phyloP scores from a whole-genome alignment of 2,888 invertebrate genomes.

The Campopleginae sp. region DNA sequence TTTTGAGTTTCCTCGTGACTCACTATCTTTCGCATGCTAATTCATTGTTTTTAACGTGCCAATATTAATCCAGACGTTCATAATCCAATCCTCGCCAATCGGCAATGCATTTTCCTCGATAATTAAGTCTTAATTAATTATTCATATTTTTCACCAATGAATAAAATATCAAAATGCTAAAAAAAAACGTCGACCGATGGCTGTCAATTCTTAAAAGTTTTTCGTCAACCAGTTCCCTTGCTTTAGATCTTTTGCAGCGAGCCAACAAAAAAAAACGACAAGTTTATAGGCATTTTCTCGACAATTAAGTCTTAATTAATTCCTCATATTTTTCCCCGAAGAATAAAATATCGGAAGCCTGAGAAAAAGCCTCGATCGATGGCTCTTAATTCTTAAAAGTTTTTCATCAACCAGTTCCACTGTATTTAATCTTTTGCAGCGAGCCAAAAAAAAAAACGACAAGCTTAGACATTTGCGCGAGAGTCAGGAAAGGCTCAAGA shows the following conservation, averaged over 20 bases:
- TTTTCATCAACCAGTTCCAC: slow-evolving; percentile 43
- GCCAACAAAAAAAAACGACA: not conserved
- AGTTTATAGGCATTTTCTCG: not conserved
- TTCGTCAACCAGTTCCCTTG: slow-evolving; percentile 41
- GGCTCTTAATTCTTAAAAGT: not conserved
- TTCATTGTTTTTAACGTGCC: not conserved
- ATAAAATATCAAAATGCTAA: not conserved
- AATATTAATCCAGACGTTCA: not conserved
- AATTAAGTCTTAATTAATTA: not conserved
- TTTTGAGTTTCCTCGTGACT: slow-evolving; percentile 43
- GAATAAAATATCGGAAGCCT: not conserved
- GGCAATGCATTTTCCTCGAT: not conserved
- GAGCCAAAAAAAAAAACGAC: not conserved
- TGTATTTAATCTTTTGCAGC: not conserved
- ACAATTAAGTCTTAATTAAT: too few species aligned
- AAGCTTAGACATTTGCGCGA: not conserved
- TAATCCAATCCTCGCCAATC: not conserved
- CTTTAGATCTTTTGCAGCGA: not conserved
- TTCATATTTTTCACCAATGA: not conserved
- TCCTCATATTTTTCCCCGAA: not conserved
- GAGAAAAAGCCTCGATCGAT: not conserved
- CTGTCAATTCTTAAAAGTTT: slow-evolving; percentile 6
- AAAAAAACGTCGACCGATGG: not conserved
- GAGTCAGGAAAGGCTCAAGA: not conserved
- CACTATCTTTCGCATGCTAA: slow-evolving; percentile 37